Conservation (phyloP, 1,140 invertebrate species). For the Drosophila fuyamai region DNA sequence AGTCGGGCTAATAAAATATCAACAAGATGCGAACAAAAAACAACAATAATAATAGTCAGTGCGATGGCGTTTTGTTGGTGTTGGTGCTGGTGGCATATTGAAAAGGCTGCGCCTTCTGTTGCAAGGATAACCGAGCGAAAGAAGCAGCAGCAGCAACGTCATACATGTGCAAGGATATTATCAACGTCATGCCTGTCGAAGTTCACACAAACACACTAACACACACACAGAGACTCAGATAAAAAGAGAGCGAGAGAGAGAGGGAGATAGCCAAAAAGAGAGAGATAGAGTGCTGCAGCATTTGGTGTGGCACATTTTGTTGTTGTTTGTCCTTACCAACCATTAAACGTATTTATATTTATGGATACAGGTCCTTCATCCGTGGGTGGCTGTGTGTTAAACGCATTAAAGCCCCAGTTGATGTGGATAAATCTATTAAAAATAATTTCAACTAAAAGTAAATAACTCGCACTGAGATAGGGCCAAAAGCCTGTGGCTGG, state of each 20-base stretch:
- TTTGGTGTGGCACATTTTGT: constrained; percentile 59
- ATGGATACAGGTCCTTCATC: constrained; percentile 37
- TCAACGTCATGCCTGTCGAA: constrained; percentile 79
- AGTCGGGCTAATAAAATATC: constrained; percentile 76
- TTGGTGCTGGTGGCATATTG: constrained; percentile 64
- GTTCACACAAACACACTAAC: constrained; percentile 43
- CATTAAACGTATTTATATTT: constrained; percentile 79
- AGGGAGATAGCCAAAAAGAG: constrained; percentile 1
- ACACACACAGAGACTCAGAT: constrained; percentile 4
- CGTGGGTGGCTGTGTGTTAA: constrained; percentile 41
- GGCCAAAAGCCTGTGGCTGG: constrained; percentile 47
- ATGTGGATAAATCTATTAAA: constrained; percentile 74
- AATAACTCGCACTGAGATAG: constrained; percentile 16
- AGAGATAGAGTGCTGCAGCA: constrained; percentile 19
- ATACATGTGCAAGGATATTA: constrained; percentile 82
- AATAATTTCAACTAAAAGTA: constrained; percentile 71
- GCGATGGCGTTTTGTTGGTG: constrained; percentile 6
- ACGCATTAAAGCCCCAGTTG: constrained; percentile 48
- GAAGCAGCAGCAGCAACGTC: constrained; percentile 69
- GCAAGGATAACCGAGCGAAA: constrained; percentile 63
- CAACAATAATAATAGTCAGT: constrained; percentile 53
- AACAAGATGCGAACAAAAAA: constrained; percentile 55
- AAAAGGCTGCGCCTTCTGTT: constrained; percentile 50
- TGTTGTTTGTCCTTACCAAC: constrained; percentile 55
- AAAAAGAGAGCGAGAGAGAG: neutral